Percentiles rank a stretch among this genome's conserved stretches.
These are phyloP conservation scores for Conus ventricosus DNA, from an alignment of 1,140 invertebrate species.

Conservation along the genomic window DNA sequence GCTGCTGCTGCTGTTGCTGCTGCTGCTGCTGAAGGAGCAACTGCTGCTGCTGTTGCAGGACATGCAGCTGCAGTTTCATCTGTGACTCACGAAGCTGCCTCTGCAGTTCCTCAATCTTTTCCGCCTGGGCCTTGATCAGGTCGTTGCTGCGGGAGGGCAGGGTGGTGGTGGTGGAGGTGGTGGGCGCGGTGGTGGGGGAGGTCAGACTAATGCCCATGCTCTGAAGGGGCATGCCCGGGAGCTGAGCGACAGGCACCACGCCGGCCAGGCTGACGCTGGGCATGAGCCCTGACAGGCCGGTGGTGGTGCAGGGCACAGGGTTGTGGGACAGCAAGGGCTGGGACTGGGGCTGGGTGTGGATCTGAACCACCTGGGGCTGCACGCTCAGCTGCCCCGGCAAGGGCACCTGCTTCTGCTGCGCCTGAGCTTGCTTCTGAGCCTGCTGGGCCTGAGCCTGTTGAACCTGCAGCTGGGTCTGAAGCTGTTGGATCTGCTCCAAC, in stretches of 20 bases:
- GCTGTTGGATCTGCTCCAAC: slow-evolving; percentile 67
- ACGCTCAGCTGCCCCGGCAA: slow-evolving; percentile 1
- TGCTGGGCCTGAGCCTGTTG: slow-evolving; percentile 65
- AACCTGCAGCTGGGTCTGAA: slow-evolving; percentile 59
- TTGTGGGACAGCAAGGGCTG: not conserved
- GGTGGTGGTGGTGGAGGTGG: not conserved
- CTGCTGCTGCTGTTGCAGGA: slow-evolving; percentile 54
- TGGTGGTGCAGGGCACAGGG: not conserved
- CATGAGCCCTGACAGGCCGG: not conserved
- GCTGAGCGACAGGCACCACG: slow-evolving; percentile 5
- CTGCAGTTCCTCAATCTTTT: slow-evolving; percentile 89
- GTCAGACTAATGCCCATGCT: not conserved
- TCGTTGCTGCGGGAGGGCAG: slow-evolving; percentile 26
- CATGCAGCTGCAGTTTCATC: slow-evolving; percentile 62
- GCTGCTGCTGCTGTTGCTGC: slow-evolving; percentile 40
- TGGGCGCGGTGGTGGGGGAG: not conserved
- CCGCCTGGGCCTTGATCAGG: slow-evolving; percentile 46
- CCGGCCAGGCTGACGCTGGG: not conserved
- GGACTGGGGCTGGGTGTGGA: slow-evolving; percentile 34
- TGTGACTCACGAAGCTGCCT: slow-evolving; percentile 81
- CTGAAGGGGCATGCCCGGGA: not conserved
- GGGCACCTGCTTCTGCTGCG: slow-evolving; percentile 69
- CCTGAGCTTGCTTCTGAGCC: slow-evolving; percentile 81
- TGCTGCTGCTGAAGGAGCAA: slow-evolving; percentile 50
- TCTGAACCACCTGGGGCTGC: slow-evolving; percentile 38